Evolutionary conservation across 92 coral and sea anemone genomes (phyloP).

Genomic region (Plumapathes pennacea): DNA sequence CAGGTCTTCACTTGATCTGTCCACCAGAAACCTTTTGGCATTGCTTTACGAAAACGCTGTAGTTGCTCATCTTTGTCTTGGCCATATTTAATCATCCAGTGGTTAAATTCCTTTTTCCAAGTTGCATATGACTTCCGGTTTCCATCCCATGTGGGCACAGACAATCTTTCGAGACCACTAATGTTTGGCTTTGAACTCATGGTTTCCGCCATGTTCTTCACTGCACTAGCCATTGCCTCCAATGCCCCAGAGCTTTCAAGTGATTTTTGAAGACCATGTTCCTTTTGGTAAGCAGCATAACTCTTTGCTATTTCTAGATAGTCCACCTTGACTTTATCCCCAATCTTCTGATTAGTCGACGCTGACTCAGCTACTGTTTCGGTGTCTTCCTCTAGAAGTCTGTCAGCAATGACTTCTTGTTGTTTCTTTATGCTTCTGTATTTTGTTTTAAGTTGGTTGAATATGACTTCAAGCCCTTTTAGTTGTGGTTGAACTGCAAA

Average conservation of each 20-base stretch:
- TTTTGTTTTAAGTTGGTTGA: conserved; percentile 44
- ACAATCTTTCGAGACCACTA: conserved; percentile 43
- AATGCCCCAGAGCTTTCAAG: conserved; percentile 1
- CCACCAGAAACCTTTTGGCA: conserved; percentile 47
- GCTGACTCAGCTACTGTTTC: conserved; percentile 20
- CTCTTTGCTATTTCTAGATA: conserved; percentile 21
- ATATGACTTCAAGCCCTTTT: conserved; percentile 25
- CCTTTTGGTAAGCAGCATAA: conserved; percentile 42
- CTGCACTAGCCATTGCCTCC: conserved; percentile 33
- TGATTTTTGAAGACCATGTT: conserved; percentile 14
- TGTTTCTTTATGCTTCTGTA: conserved; percentile 46
- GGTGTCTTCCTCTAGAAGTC: conserved; percentile 25
- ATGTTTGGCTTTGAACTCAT: conserved; percentile 14
- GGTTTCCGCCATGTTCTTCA: conserved; percentile 47
- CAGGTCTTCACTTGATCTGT: conserved; percentile 45
- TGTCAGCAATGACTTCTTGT: conserved; percentile 36
- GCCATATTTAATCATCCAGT: conserved; percentile 54
- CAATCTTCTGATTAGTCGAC: conserved; percentile 18
- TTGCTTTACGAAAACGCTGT: conserved; percentile 42
- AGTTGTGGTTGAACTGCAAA: conserved; percentile 29
- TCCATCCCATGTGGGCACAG: conserved; percentile 69
- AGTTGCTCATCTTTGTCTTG: conserved; percentile 49
- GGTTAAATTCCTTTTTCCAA: conserved; percentile 55
- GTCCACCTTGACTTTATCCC: conserved; percentile 33
- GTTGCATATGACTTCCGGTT: conserved; percentile 43